These are phyloP conservation scores for Paralinhomoeus sp. DNA, from an alignment of 2,888 invertebrate genomes.

Conservation along the genomic window DNA sequence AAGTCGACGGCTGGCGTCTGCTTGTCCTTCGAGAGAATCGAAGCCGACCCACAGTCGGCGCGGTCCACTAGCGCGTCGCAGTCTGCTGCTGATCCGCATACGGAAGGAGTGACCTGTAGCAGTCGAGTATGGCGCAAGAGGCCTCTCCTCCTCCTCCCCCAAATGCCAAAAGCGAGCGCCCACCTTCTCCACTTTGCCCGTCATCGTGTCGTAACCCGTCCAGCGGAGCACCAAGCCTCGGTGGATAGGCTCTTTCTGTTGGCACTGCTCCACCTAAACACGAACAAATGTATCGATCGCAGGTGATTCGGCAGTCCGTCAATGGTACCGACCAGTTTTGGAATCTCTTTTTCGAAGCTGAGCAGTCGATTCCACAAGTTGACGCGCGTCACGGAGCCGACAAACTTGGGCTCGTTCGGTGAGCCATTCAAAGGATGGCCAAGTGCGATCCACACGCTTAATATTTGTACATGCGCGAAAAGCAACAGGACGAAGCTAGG, in stretches of 20 bases:
- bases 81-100: too few species aligned
- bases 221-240: constrained; percentile 62
- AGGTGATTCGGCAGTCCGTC: background rate
- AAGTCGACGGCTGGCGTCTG: constrained; percentile 60
- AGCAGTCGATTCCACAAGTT: constrained; percentile 78
- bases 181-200: constrained; percentile 21
- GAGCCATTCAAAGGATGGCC: constrained; percentile 58
- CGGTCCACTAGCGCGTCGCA: too few species aligned
- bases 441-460: constrained; percentile 65
- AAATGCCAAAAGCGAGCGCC: too few species aligned
- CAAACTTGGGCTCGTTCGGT: constrained; percentile 14
- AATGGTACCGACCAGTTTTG: constrained; percentile 51
- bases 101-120: too few species aligned
- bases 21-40: background rate
- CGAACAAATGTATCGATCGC: constrained; percentile 14
- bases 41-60: too few species aligned
- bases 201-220: constrained; percentile 62
- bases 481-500: too few species aligned
- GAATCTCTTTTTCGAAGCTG: constrained; percentile 70
- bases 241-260: constrained; percentile 14
- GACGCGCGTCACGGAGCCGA: constrained; percentile 67
- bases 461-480: background rate
- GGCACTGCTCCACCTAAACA: constrained; percentile 16
- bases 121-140: too few species aligned
- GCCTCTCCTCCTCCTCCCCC: too few species aligned